phyloP scores from a whole-genome alignment of 1,140 invertebrate genomes.

The Drosophila bocki region DNA sequence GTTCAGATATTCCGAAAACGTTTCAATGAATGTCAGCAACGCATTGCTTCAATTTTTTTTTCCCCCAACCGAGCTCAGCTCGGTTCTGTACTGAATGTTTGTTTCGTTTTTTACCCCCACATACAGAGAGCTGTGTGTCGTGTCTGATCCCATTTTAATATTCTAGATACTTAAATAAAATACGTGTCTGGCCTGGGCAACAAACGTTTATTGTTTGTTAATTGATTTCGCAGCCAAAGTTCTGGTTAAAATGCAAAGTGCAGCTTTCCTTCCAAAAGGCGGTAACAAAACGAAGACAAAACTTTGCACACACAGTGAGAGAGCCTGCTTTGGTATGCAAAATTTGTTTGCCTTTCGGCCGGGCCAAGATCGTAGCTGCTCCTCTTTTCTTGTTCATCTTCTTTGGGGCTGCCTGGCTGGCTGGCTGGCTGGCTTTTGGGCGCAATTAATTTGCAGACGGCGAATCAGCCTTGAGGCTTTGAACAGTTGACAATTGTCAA shows the following conservation, averaged over 20 bases:
- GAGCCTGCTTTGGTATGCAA: slow-evolving; percentile 75
- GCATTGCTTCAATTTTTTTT: slow-evolving; percentile 77
- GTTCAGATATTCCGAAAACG: slow-evolving; percentile 79
- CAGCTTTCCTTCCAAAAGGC: slow-evolving; percentile 43
- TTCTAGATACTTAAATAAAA: slow-evolving; percentile 85
- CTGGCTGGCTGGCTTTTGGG: slow-evolving; percentile 34
- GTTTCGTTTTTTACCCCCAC: slow-evolving; percentile 2
- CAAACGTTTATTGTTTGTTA: slow-evolving; percentile 85
- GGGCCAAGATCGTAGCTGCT: slow-evolving; percentile 43
- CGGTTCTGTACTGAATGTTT: slow-evolving; percentile 6
- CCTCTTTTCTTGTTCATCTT: slow-evolving; percentile 15
- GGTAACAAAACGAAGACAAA: slow-evolving; percentile 9
- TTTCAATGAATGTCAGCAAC: slow-evolving; percentile 81
- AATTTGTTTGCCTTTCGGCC: slow-evolving; percentile 73
- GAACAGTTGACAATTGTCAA: slow-evolving; percentile 79
- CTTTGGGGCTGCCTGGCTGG: slow-evolving; percentile 2
- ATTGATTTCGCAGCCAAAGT: slow-evolving; percentile 81
- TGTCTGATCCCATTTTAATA: slow-evolving; percentile 85
- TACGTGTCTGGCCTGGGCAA: slow-evolving; percentile 81
- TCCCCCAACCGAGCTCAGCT: slow-evolving; percentile 13
- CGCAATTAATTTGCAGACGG: slow-evolving; percentile 81
- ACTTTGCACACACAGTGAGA: slow-evolving; percentile 31
- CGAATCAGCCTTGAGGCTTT: slow-evolving; percentile 73
- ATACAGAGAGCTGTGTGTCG: slow-evolving; percentile 48
- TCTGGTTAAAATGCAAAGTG: slow-evolving; percentile 84